Base-by-base conservation (phyloP, 1,140 invertebrate genomes). In the Physella acuta region DNA sequence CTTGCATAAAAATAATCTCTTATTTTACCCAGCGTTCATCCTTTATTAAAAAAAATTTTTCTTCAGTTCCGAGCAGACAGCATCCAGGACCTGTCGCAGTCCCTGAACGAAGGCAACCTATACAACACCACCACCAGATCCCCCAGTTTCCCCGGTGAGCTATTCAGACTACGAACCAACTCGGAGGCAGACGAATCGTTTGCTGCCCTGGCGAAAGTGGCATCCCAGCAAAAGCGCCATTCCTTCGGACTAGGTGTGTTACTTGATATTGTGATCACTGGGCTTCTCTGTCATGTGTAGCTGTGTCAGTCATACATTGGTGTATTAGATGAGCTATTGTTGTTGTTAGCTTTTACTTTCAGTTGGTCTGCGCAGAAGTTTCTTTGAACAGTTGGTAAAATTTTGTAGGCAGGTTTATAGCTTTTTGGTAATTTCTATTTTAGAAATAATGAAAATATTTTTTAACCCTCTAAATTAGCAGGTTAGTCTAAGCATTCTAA, bases 31-130 rank as follows among this genome's bases (percentile, higher is more conserved):
- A n/a, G n/a, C 8, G 5, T 55, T 5, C 8, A 55, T 55, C 24
- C 5, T 20, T 28, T 24, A n/a, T 55, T 28, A 24, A 14, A n/a
- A 8, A 14, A 14, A 8, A 8, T 28, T 37, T 33, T 51, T 8
- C 52, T 64, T 64, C 74, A 82, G 76, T 72, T 81, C 16, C 76
- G 79, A 59, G 76, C 79, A 49, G 82, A 84, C 67, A 82, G 81
- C 70, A 79, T 78, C 5, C 78, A 79, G 24, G 82, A 84, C 68
- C 68, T 81, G 2, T 75, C 78, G 3, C 63, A 73, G 60, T 67
- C 64, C 3, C 68, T 73, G n/a, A 67, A 37, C 68, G 28, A 67
- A 26, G 34, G 64, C 34, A 49, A 39, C n/a, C 20, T n/a, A 34
- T n/a, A 36, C 63, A 53, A 70, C 36, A 71, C 66, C 39, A 70